A percentile compares a stretch with the other conserved stretches of the same genome.
Conservation (phyloP, 2,888 invertebrate genomes). For the Eupithecia dodoneata region DNA sequence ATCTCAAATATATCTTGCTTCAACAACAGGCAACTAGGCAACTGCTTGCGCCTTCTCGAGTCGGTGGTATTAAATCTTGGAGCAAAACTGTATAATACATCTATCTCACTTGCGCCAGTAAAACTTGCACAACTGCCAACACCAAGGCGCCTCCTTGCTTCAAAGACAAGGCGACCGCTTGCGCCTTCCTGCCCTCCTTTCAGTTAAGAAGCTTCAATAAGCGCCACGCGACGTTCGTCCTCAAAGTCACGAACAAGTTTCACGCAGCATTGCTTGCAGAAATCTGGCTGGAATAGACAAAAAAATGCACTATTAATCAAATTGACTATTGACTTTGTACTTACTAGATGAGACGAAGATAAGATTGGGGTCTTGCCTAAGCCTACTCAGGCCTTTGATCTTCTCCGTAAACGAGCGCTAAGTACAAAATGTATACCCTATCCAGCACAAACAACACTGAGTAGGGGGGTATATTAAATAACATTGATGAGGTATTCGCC, state of each 20-base stretch:
- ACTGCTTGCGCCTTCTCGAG: background rate
- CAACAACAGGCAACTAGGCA: too few relatives aligned
- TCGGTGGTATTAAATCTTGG: background rate
- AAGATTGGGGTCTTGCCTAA: too few relatives aligned
- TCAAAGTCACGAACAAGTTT: slow-evolving; percentile 89
- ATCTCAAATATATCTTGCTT: too few relatives aligned
- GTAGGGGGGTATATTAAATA: too few relatives aligned
- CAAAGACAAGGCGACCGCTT: slow-evolving; percentile 89
- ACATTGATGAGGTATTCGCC: too few relatives aligned
- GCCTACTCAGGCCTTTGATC: too few relatives aligned
- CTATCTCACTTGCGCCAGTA: slow-evolving; percentile 86
- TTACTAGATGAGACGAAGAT: too few relatives aligned
- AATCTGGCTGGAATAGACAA: slow-evolving; percentile 85
- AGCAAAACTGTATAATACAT: background rate
- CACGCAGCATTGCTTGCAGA: slow-evolving; percentile 91
- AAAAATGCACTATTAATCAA: too few relatives aligned
- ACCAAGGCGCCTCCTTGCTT: slow-evolving; percentile 83
- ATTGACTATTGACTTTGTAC: too few relatives aligned
- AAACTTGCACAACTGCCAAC: slow-evolving; percentile 90
- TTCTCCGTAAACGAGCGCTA: too few relatives aligned
- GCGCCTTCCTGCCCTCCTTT: slow-evolving; percentile 90
- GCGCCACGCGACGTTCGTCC: slow-evolving; percentile 86
- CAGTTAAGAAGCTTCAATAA: slow-evolving; percentile 91
- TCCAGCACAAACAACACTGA: too few relatives aligned
- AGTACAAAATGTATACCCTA: too few relatives aligned